Evolutionary conservation across 2,113 vertebrate species (phyloP).

Genomic region (Chaenocephalus aceratus): DNA sequence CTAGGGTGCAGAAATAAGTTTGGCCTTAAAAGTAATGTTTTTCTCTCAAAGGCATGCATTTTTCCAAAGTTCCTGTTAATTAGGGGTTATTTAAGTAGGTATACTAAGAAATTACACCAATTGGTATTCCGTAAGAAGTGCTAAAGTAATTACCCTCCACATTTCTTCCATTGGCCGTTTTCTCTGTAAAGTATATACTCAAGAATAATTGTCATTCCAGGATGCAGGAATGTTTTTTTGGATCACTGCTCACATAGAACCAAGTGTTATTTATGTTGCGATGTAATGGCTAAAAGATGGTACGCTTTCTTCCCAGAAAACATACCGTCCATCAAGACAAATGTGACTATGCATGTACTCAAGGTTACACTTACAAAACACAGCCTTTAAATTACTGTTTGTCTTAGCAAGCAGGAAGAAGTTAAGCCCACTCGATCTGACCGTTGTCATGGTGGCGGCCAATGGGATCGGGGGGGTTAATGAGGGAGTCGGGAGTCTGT

Average conservation of each 20-base stretch:
- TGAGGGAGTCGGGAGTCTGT: slow-evolving; percentile 54
- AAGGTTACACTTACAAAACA: slow-evolving; percentile 63
- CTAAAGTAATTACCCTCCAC: neutral
- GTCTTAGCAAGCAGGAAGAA: slow-evolving; percentile 67
- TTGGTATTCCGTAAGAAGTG: neutral
- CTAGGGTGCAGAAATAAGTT: neutral
- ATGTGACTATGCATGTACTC: slow-evolving; percentile 32
- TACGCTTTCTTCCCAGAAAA: slow-evolving; percentile 16
- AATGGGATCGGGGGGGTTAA: slow-evolving; percentile 52
- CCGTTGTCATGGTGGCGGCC: slow-evolving; percentile 36
- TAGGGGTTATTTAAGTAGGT: slow-evolving; percentile 19
- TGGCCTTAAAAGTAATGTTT: neutral
- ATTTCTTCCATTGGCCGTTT: neutral
- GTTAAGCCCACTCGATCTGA: slow-evolving; percentile 58
- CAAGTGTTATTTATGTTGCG: neutral
- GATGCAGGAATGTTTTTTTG: neutral
- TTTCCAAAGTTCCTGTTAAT: slow-evolving; percentile 54
- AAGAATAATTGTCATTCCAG: neutral
- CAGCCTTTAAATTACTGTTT: slow-evolving; percentile 76
- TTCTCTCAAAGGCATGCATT: slow-evolving; percentile 10
- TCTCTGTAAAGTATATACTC: neutral
- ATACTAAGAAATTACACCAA: slow-evolving; percentile 2
- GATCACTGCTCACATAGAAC: neutral
- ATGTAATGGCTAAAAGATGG: slow-evolving; percentile 7
- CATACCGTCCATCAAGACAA: slow-evolving; percentile 32